A percentile compares a stretch with the other conserved stretches of the same genome.
These are phyloP conservation scores for Decapterus maruadsi DNA, from an alignment of 2,797 vertebrate genomes.

Conservation along the genomic window DNA sequence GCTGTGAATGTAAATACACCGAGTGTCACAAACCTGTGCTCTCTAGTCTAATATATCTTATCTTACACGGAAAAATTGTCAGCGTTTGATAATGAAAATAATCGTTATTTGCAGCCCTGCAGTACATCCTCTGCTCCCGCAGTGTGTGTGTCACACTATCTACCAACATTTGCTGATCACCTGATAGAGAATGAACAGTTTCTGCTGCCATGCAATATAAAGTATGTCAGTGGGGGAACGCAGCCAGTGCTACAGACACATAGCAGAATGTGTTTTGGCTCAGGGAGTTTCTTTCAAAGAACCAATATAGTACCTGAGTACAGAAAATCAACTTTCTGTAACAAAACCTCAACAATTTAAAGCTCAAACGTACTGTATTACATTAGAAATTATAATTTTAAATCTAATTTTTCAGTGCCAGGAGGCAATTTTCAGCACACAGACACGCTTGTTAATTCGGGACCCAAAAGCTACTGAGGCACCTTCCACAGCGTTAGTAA, in stretches of 20 bases:
- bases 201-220: slow-evolving; percentile 28
- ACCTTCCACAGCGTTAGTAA: background rate
- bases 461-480: slow-evolving; percentile 11
- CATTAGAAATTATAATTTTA: background rate
- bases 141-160: background rate
- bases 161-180: slow-evolving; percentile 25
- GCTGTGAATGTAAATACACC: too few relatives aligned
- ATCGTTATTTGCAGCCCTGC: background rate
- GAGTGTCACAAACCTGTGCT: too few relatives aligned
- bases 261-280: background rate
- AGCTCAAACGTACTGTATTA: background rate
- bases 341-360: background rate
- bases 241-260: slow-evolving; percentile 15
- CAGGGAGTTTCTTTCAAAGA: background rate
- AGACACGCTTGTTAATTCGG: background rate
- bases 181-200: slow-evolving; percentile 25
- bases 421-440: background rate
- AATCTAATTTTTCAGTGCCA: background rate
- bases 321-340: background rate
- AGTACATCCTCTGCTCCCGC: slow-evolving; percentile 1
- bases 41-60: background rate
- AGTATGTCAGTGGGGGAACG: slow-evolving; percentile 16
- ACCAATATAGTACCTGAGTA: background rate
- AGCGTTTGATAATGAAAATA: background rate
- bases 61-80: background rate